Base-by-base conservation (phyloP, 2,888 invertebrate species). In the Muschampia plurimacula region DNA sequence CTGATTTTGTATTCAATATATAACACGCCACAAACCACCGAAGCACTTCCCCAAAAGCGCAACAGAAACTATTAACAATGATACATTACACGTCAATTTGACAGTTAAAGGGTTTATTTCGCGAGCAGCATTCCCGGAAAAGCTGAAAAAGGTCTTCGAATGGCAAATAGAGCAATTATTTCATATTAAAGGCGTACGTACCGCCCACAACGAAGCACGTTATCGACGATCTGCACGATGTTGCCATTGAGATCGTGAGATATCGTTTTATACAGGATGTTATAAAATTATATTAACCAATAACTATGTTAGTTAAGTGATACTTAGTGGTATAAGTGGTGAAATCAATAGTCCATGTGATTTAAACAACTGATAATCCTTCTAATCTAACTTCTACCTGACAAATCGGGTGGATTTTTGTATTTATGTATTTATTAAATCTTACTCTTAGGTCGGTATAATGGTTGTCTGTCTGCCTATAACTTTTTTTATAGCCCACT, bases 181-280 rank as follows among this genome's bases (percentile, higher is more conserved):
- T n/a, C 60, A n/a, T 60, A 60, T 60, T 60, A 36, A 60, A 28
- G 57, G 57, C 28, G 28, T 12, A 57, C n/a, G 46, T 13, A 46
- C 59, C 67, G 67, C 67, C 67, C 67, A 67, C 67, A 59, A 59
- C 41, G 67, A 67, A 52, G 13, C 32, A 5, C 65, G 46, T 22
- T 62, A 63, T 69, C 69, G 39, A 39, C 69, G 2, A 60, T 68
- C 68, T 63, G 69, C 69, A 69, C 69, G 69, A 69, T 69, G 62
- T 52, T 22, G 39, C 69, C 28, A 41, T 69, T 63, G 69, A 69
- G 49, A 69, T 69, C 52, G 69, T 10, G 28, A 28, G 69, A 69
- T 69, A 69, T 52, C 62, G 15, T 60, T 15, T 12, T 52, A 52
- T 69, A 69, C 69, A 63, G 69, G 69, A 41, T 60, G 60, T 36